phyloP scores from a whole-genome alignment of 2,113 vertebrate genomes.

The Passer montanus region DNA sequence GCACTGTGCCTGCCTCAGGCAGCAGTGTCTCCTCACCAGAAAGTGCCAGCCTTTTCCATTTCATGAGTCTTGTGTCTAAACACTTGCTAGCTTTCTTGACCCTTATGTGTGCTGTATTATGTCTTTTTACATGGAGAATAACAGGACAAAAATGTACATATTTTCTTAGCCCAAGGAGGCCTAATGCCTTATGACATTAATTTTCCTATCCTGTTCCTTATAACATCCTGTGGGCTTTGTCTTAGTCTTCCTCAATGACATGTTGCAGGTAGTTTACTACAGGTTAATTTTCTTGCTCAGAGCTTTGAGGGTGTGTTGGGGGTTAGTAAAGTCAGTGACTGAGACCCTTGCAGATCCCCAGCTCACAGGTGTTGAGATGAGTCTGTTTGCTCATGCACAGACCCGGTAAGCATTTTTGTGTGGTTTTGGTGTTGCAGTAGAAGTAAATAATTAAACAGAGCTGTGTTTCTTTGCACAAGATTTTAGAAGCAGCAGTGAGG shows the following conservation, averaged over 20 bases:
- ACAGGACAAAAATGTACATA: rapidly evolving
- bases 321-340: not conserved
- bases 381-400: rapidly evolving
- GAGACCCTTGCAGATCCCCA: not conserved
- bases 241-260: not conserved
- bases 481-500: not conserved
- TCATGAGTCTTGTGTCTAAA: not conserved
- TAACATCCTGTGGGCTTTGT: not conserved
- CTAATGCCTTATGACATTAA: not conserved
- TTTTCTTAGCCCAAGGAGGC: not conserved
- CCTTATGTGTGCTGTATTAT: not conserved
- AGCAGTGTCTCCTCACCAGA: not conserved
- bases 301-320: not conserved
- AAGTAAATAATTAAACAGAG: not conserved
- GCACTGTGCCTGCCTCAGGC: not conserved
- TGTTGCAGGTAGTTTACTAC: not conserved
- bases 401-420: not conserved
- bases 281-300: not conserved
- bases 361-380: not conserved
- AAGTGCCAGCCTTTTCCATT: not conserved
- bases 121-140: not conserved
- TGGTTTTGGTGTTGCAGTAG: not conserved
- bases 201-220: not conserved
- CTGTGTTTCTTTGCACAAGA: not conserved
- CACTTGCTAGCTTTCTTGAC: not conserved